A percentile compares a stretch with the other conserved stretches of the same genome.
These are phyloP conservation scores for Melipona beecheii DNA, from an alignment of 2,888 invertebrate species.

Conservation along the genomic window DNA sequence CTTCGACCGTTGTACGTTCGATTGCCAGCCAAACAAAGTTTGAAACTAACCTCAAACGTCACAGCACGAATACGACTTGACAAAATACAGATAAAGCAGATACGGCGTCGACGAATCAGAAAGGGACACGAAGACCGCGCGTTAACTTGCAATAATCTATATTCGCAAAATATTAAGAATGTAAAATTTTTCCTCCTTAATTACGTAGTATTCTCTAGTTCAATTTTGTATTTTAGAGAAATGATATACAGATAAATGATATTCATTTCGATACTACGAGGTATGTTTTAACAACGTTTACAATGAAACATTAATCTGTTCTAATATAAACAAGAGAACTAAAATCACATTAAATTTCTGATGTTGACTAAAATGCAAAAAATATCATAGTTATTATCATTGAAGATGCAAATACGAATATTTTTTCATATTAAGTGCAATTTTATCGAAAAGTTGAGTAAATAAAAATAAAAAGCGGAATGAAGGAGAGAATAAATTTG, in stretches of 20 bases:
- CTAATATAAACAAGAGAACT: neutral
- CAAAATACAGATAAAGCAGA: slow-evolving; percentile 26
- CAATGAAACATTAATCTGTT: neutral
- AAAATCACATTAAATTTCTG: neutral
- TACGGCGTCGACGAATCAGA: slow-evolving; percentile 73
- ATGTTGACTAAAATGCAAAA: neutral
- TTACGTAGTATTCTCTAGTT: neutral
- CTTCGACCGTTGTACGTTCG: neutral
- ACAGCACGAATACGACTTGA: neutral
- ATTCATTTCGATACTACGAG: neutral
- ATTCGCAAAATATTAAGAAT: neutral
- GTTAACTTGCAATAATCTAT: neutral
- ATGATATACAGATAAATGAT: neutral
- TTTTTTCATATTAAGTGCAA: slow-evolving; percentile 61
- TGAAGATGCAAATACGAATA: slow-evolving; percentile 53
- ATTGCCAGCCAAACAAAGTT: neutral
- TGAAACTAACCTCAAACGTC: slow-evolving; percentile 43
- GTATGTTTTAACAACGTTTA: neutral
- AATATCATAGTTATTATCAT: neutral
- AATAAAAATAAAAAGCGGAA: slow-evolving; percentile 6
- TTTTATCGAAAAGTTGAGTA: slow-evolving; percentile 73
- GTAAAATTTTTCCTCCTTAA: neutral
- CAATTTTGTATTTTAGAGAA: neutral
- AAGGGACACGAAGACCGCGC: slow-evolving; percentile 68
- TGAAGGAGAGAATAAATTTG: neutral